A percentile compares a stretch with the other conserved stretches of the same genome.
Conservation (phyloP, 2,113 vertebrate species). For the Lophochroa leadbeateri region DNA sequence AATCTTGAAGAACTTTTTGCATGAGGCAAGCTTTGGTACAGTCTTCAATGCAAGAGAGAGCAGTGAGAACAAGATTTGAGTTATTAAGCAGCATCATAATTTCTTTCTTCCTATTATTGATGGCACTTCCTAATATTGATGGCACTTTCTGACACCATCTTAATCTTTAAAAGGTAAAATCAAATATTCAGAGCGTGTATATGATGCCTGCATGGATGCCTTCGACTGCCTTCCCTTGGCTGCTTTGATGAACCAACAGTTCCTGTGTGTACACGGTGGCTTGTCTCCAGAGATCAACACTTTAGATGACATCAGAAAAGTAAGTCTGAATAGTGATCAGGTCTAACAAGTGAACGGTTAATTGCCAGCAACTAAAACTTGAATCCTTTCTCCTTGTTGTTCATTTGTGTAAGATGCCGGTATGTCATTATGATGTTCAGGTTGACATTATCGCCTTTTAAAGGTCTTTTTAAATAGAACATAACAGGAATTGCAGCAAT, state of each 20-base stretch:
- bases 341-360: neutral
- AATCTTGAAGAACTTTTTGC: neutral
- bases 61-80: neutral
- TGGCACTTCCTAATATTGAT: neutral
- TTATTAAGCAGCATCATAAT: neutral
- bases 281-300: conserved; percentile 98
- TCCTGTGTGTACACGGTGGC: conserved; percentile 96
- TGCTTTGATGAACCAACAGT: conserved; percentile 99
- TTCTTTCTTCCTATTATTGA: neutral
- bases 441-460: neutral
- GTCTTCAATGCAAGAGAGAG: neutral
- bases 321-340: conserved; percentile 77
- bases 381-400: neutral
- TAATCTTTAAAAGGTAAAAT: conserved; percentile 91
- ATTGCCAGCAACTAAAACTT: neutral
- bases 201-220: conserved; percentile 98
- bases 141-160: neutral
- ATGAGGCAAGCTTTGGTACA: neutral
- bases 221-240: conserved; percentile 99
- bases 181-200: conserved; percentile 98
- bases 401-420: neutral
- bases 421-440: neutral
- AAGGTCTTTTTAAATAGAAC: neutral
- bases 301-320: conserved; percentile 98
- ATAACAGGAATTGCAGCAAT: neutral